phyloP scores from a whole-genome alignment of 2,797 vertebrate species.

The Artibeus lituratus region DNA sequence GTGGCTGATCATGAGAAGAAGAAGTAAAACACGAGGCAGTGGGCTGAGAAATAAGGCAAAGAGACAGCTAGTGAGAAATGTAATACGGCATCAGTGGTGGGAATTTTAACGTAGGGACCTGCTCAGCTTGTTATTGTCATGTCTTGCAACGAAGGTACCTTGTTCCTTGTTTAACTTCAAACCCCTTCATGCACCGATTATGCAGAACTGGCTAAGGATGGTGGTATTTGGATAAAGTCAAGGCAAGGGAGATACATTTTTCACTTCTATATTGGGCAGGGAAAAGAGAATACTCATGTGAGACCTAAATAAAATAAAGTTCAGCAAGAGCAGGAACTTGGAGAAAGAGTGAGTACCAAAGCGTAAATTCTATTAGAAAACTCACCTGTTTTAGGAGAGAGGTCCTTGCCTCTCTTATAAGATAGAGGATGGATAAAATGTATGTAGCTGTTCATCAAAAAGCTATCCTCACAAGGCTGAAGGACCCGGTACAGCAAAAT shows the following conservation, averaged over 20 bases:
- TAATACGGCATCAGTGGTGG: accelerated
- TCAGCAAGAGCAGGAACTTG: not conserved
- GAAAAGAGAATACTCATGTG: not conserved
- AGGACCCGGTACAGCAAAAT: not conserved
- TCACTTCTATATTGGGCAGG: not conserved
- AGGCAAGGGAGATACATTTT: not conserved
- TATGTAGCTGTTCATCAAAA: not conserved
- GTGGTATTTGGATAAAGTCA: not conserved
- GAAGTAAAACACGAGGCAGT: not conserved
- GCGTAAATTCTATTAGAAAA: not conserved
- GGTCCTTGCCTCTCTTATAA: not conserved
- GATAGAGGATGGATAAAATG: not conserved
- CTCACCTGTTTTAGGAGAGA: not conserved
- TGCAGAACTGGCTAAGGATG: not conserved
- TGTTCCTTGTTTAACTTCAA: not conserved
- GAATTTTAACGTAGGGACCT: not conserved
- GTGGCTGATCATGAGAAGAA: not conserved
- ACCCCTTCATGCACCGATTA: not conserved
- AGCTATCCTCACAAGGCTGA: not conserved
- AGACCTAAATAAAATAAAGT: not conserved
- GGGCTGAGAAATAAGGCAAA: not conserved
- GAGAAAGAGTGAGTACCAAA: not conserved
- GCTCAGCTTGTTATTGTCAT: not conserved
- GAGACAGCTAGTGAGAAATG: not conserved
- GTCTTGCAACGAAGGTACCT: not conserved